A percentile compares a stretch with the other conserved stretches of the same genome.
phyloP scores from a whole-genome alignment of 1,140 invertebrate genomes.

The Chymomyza costata region DNA sequence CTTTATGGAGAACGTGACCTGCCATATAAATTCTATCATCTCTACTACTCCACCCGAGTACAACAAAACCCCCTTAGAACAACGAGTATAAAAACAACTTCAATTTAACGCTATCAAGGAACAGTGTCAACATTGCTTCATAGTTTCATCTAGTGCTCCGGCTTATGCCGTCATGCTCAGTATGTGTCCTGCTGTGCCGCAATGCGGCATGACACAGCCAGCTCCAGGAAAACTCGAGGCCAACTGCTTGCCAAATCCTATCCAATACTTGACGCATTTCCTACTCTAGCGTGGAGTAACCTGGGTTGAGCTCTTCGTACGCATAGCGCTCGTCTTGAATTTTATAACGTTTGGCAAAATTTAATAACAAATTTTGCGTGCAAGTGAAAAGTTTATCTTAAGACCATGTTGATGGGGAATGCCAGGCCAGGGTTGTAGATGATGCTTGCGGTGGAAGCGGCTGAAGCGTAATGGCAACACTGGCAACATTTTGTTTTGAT shows the following conservation, averaged over 20 bases:
- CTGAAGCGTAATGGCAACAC: constrained; percentile 10
- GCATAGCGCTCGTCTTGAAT: constrained; percentile 13
- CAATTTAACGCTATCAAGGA: constrained; percentile 20
- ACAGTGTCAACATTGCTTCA: too few relatives aligned
- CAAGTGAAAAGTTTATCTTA: constrained; percentile 61
- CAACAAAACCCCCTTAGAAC: too few relatives aligned
- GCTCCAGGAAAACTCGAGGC: constrained; percentile 8
- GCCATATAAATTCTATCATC: too few relatives aligned
- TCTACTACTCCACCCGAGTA: too few relatives aligned
- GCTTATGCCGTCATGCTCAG: not conserved
- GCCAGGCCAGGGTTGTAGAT: constrained; percentile 6
- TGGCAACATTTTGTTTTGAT: not conserved
- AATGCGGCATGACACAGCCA: constrained; percentile 26
- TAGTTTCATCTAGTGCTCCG: too few relatives aligned
- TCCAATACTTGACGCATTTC: constrained; percentile 14
- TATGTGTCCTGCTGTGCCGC: constrained; percentile 22
- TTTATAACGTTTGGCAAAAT: constrained; percentile 45
- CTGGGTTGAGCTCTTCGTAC: constrained; percentile 4
- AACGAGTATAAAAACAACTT: not conserved
- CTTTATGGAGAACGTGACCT: too few relatives aligned
- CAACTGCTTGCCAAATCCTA: constrained; percentile 35
- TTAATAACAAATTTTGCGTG: constrained; percentile 67
- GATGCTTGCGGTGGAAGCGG: constrained; percentile 13
- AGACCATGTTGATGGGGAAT: too few relatives aligned
- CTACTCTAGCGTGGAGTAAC: not conserved